phyloP scores from a whole-genome alignment of 1,140 invertebrate species.

The Probaryconus sp. region DNA sequence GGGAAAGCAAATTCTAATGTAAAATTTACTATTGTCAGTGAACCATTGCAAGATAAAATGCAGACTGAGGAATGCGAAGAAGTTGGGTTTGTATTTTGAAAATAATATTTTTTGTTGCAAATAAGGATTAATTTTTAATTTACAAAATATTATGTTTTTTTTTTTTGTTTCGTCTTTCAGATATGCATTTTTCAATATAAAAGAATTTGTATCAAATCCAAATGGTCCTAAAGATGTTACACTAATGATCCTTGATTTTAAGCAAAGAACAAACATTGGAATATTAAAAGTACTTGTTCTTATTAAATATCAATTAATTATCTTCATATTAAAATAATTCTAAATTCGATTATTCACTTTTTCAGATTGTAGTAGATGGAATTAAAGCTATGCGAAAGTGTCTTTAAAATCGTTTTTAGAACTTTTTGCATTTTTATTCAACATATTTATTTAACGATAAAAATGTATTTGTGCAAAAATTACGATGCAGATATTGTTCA shows the following conservation, averaged over 20 bases:
- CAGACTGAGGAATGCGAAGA: slow-evolving; percentile 68
- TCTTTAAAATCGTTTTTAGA: slow-evolving; percentile 12
- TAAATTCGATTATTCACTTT: slow-evolving; percentile 20
- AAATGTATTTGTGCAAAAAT: no score
- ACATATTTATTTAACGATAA: no score
- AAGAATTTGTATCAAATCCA: slow-evolving; percentile 60
- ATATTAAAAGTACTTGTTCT: slow-evolving; percentile 60
- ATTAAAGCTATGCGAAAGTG: slow-evolving; percentile 51
- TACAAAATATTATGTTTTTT: slow-evolving; percentile 4
- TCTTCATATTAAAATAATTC: slow-evolving; percentile 6
- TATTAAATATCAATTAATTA: slow-evolving; percentile 6
- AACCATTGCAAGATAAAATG: slow-evolving; percentile 65
- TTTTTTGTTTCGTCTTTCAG: slow-evolving; percentile 53
- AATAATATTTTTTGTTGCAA: neutral
- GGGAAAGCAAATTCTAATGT: slow-evolving; percentile 62
- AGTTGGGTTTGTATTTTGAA: slow-evolving; percentile 64
- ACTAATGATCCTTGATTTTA: slow-evolving; percentile 50
- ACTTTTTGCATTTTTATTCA: neutral
- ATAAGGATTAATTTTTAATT: neutral
- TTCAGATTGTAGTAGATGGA: slow-evolving; percentile 60
- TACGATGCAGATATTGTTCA: no score
- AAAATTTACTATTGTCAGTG: slow-evolving; percentile 68
- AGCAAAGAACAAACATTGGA: slow-evolving; percentile 60
- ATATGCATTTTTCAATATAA: slow-evolving; percentile 68
- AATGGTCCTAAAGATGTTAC: slow-evolving; percentile 41